Percentiles rank a stretch among this genome's conserved stretches.
Conservation (phyloP, 2,888 invertebrate genomes). For the Phragmatobia fuliginosa region DNA sequence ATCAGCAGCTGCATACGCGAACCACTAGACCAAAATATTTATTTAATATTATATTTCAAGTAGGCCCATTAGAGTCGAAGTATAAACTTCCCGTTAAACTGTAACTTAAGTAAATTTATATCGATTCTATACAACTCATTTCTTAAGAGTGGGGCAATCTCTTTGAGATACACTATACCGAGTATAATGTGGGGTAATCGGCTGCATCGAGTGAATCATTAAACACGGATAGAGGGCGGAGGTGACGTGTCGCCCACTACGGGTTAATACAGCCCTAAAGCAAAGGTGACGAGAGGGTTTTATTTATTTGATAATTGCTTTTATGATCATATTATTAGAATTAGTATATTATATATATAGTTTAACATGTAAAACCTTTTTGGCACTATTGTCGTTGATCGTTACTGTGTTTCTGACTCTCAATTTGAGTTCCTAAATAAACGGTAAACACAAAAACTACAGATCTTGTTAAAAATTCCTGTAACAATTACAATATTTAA, state of each 20-base stretch:
- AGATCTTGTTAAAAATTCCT: no score
- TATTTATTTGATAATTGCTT: background rate
- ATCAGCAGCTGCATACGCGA: no score
- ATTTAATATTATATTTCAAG: no score
- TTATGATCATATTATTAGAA: background rate
- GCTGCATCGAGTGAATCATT: constrained; percentile 67
- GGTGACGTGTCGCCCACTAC: constrained; percentile 65
- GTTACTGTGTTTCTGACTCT: no score
- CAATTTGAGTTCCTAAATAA: background rate
- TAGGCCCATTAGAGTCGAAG: background rate
- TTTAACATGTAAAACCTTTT: no score
- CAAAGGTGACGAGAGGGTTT: constrained; percentile 6
- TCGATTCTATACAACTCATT: background rate
- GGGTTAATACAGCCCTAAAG: constrained; percentile 22
- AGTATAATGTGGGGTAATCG: constrained; percentile 37
- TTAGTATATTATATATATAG: background rate
- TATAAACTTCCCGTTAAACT: background rate
- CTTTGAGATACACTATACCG: background rate
- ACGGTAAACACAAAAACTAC: no score
- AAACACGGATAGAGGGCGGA: constrained; percentile 66
- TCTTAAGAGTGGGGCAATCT: background rate
- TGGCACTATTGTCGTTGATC: no score
- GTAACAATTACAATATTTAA: no score
- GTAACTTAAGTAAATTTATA: background rate
- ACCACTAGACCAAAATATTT: no score